phyloP scores from a whole-genome alignment of 2,797 vertebrate genomes.

The Aulostomus chinensis region DNA sequence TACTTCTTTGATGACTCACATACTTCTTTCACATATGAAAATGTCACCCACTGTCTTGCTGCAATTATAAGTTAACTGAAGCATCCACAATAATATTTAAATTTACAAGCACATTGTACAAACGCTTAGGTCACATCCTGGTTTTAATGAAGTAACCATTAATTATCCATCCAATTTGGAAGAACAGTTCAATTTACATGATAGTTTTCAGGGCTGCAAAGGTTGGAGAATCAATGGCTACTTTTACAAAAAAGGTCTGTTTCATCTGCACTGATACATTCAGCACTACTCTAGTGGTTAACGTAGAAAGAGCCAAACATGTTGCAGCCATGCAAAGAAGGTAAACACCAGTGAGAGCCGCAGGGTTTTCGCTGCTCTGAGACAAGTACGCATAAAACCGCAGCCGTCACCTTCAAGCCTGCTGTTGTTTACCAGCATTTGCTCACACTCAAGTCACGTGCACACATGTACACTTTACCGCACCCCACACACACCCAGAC shows the following conservation, averaged over 20 bases:
- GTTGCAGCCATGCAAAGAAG: constrained; percentile 77
- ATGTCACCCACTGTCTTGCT: constrained; percentile 62
- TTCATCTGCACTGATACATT: constrained; percentile 34
- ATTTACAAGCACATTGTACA: constrained; percentile 55
- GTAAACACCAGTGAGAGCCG: constrained; percentile 73
- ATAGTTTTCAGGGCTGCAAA: constrained; percentile 12
- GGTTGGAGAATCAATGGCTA: constrained; percentile 55
- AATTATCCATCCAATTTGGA: constrained; percentile 37
- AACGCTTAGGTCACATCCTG: constrained; percentile 35
- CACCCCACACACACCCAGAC: constrained; percentile 14
- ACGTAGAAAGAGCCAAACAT: constrained; percentile 58
- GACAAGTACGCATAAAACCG: constrained; percentile 21
- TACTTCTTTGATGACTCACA: too few species aligned
- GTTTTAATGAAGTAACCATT: constrained; percentile 70
- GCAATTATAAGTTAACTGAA: constrained; percentile 40
- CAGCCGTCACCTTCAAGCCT: constrained; percentile 47
- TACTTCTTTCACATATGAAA: too few species aligned
- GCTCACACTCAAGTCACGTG: constrained; percentile 30
- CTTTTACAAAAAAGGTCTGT: constrained; percentile 64
- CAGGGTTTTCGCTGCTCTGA: constrained; percentile 41
- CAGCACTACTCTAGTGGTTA: constrained; percentile 44
- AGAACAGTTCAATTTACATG: constrained; percentile 11
- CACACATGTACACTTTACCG: constrained; percentile 15
- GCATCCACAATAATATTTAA: constrained; percentile 40
- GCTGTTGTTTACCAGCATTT: constrained; percentile 68